Base-by-base conservation (phyloP, 2,888 invertebrate genomes). In the Pinctada fucata region DNA sequence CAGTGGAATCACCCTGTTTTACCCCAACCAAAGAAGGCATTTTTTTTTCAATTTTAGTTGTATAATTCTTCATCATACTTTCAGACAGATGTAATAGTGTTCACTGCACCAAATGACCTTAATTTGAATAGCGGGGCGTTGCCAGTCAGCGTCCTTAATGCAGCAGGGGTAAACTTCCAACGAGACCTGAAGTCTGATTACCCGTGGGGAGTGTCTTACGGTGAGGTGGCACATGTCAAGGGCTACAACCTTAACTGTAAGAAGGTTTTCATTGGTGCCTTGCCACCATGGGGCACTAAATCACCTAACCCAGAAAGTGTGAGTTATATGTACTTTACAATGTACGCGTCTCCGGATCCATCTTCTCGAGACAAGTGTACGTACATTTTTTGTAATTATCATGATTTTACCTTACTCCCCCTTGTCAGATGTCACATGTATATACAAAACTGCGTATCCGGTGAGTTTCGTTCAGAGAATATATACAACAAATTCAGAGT, bases 161-260 rank as follows among this genome's bases (percentile, higher is more conserved):
- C 68, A 1, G 80, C 80, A n/a, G 80, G 80, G 5, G 67, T 51
- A 13, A 47, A 58, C 10, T 16, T 81, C 65, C 79, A 82, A 70
- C 48, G 78, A 0, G 84, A 85, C 10, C 84, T 83, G 78, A 75
- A 73, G 16, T 31, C 48, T 2, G 75, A 75, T 5, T 83, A 85
- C 52, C 76, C 81, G 8, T 58, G 82, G 3, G 85, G 86, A 47
- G 82, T 86, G 5, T 63, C 75, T 1, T 78, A 82, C 51, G 81
- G 75, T 13, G 80, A 83, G 10, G 72, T 85, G 5, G 84, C 83
- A 2, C 31, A 70, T 3, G 80, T 83, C 0, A 76, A 52, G 6
- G 76, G 80, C 16, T 82, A 84, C 6, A 83, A 82, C 2, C 76
- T 86, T 3, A 31, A 64, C 1, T 85, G 86, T 80, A 82, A 79